Base-by-base conservation (phyloP, 2,113 vertebrate species). In the Atrichornis clamosus region DNA sequence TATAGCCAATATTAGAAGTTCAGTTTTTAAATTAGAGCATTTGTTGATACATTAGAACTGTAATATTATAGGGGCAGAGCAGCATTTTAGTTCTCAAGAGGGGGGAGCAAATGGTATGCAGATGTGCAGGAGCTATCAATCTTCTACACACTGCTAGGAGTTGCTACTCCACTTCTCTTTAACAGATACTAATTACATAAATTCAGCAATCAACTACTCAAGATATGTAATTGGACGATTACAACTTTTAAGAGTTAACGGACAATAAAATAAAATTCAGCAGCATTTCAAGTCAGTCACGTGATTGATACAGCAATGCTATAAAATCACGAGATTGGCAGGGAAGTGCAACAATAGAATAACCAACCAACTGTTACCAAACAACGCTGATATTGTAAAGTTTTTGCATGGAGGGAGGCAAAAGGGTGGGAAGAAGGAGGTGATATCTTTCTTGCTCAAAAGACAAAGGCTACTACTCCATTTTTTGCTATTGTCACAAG, bases 331-430 rank as follows among this genome's bases (percentile, higher is more conserved):
- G 7, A 77, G 93, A 92, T 37, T 19, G 15, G 56, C 84, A 95
- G 18, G 67, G 73, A 63, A 90, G 63, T 15, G 30, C 65, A 91
- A 95, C 95, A 95, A 92, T 33, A 59, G 88, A 88, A 92, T 89
- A 94, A 96, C 72, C 46, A 67, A 12, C 20, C 89, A 89, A 90
- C 70, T 94, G 92, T 95, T 81, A 83, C 42, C 74, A 84, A 79
- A 93, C 82, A 95, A 93, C 3, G 12, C 24, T 4, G 68, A 79
- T 39, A 96, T 80, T 96, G 96, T 96, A 30, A 89, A 93, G 52
- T 49, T 84, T 62, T 55, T 68, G 64, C 63, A 69, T 2, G 37
- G 28, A 93, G 22, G 60, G 44, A 86, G 58, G 21, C 42, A 76
- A 69, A 18, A 68, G 46, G 39, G 15, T 49, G n/a, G 32, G 52